Conservation (phyloP, 2,888 invertebrate genomes). For the Scaptomyza reducta region DNA sequence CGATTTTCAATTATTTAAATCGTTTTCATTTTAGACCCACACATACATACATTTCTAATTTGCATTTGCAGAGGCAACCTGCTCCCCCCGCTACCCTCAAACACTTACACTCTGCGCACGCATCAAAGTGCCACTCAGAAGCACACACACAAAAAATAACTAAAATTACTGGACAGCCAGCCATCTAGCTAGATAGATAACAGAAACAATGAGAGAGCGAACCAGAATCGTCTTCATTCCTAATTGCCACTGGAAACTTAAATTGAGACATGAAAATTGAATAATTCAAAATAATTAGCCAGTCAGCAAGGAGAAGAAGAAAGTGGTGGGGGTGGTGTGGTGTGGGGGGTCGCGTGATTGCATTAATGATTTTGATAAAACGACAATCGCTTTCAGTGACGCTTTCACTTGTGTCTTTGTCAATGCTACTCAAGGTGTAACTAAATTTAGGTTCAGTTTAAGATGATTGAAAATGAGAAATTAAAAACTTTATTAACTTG, state of each 20-base stretch:
- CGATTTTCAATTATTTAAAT: slow-evolving; percentile 81
- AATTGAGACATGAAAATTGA: slow-evolving; percentile 83
- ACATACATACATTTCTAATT: slow-evolving; percentile 62
- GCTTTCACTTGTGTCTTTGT: slow-evolving; percentile 1
- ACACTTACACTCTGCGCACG: slow-evolving; percentile 33
- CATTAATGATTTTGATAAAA: slow-evolving; percentile 80
- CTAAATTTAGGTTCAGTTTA: neutral
- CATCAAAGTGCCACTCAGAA: slow-evolving; percentile 73
- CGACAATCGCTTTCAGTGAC: slow-evolving; percentile 61
- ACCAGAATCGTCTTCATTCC: slow-evolving; percentile 57
- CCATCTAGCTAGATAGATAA: slow-evolving; percentile 40
- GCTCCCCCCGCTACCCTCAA: slow-evolving; percentile 6
- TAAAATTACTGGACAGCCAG: slow-evolving; percentile 57
- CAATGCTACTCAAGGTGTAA: slow-evolving; percentile 3
- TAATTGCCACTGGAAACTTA: slow-evolving; percentile 77
- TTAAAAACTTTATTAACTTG: too few relatives aligned
- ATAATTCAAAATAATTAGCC: slow-evolving; percentile 84
- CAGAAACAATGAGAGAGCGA: slow-evolving; percentile 23
- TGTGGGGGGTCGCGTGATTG: slow-evolving; percentile 62
- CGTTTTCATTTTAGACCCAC: slow-evolving; percentile 69
- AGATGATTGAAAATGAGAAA: too few relatives aligned
- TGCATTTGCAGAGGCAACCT: slow-evolving; percentile 58
- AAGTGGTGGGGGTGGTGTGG: slow-evolving; percentile 15
- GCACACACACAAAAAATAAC: slow-evolving; percentile 52
- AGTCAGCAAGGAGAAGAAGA: slow-evolving; percentile 8